Evolutionary conservation across 2,113 vertebrate genomes (phyloP).

Genomic region (Eclectus roratus): DNA sequence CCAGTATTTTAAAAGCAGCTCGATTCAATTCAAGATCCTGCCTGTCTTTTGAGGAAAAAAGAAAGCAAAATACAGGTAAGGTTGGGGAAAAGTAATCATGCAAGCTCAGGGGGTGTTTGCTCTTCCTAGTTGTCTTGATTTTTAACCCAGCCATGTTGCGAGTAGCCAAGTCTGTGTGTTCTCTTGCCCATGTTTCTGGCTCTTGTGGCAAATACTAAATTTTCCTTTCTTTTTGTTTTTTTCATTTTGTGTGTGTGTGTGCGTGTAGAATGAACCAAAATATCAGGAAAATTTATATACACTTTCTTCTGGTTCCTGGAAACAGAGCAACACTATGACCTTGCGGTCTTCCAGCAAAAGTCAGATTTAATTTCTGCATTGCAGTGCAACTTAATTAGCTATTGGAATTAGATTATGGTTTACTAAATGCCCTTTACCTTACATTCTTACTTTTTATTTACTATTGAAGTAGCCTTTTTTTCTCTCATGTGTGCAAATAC

Average conservation of each 20-base stretch:
- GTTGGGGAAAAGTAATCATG: background rate
- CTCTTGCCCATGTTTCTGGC: background rate
- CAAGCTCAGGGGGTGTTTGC: background rate
- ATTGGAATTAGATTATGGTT: constrained; percentile 47
- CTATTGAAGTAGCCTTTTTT: constrained; percentile 40
- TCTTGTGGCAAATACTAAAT: background rate
- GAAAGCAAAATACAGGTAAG: background rate
- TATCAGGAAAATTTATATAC: constrained; percentile 49
- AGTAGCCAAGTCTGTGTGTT: background rate
- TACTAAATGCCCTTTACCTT: constrained; percentile 52
- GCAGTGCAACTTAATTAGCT: constrained; percentile 37
- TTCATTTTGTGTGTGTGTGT: background rate
- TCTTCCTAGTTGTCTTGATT: background rate
- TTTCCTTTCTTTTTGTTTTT: background rate
- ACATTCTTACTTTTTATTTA: constrained; percentile 46
- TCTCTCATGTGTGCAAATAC: constrained; percentile 47
- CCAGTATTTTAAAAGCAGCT: background rate
- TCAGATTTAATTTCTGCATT: constrained; percentile 57
- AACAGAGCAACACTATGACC: constrained; percentile 38
- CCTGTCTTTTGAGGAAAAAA: background rate
- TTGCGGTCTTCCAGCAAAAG: constrained; percentile 11
- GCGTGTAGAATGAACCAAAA: constrained; percentile 9
- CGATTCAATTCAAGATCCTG: background rate
- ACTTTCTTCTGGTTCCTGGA: constrained; percentile 51
- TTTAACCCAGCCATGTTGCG: background rate